Conservation (phyloP, 2,113 vertebrate genomes). For the Gopherus flavomarginatus region DNA sequence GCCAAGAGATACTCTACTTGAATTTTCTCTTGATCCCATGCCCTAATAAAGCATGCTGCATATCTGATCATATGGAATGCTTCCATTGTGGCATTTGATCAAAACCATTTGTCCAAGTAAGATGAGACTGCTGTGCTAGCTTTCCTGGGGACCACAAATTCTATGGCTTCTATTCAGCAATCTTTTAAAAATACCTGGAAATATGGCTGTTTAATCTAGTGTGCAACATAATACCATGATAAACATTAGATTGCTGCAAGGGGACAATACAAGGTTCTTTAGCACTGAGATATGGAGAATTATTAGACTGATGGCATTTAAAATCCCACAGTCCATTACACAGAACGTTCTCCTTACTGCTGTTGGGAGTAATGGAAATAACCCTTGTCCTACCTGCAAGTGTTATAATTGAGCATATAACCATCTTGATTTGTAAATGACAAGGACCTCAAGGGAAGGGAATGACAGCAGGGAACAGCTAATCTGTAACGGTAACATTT, state of each 20-base stretch:
- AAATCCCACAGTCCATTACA: not conserved
- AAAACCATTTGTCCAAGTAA: not conserved
- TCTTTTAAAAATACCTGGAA: not conserved
- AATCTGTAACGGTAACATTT: constrained; percentile 33
- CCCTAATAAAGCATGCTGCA: accelerated
- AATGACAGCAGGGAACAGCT: constrained; percentile 24
- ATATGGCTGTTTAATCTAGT: not conserved
- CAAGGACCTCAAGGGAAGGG: not conserved
- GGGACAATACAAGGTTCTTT: not conserved
- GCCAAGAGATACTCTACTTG: not conserved
- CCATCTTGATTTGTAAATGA: constrained; percentile 37
- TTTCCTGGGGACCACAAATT: not conserved
- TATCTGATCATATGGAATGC: not conserved
- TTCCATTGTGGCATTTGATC: not conserved
- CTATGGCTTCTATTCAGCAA: not conserved
- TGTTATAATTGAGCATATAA: not conserved
- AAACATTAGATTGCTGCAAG: not conserved
- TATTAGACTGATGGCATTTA: not conserved
- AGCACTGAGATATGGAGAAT: not conserved
- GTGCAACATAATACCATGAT: not conserved
- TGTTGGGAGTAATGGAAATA: not conserved
- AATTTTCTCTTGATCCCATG: not conserved
- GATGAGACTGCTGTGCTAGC: not conserved
- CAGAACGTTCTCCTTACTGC: not conserved
- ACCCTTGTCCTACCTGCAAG: not conserved